Base-by-base conservation (phyloP, 1,140 invertebrate genomes). In the Hermetia illucens region DNA sequence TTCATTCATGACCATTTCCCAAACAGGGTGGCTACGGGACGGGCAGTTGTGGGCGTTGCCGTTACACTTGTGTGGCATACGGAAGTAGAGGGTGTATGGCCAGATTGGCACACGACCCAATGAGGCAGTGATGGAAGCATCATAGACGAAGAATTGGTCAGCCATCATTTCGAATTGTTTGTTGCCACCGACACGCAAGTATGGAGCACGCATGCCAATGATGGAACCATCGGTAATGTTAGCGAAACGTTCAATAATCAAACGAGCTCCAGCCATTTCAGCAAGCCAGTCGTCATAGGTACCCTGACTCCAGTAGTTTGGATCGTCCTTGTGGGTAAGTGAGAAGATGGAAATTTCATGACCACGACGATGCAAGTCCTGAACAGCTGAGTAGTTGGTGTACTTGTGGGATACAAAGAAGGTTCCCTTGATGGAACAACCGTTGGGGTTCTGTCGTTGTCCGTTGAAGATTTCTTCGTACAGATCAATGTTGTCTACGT, bases 381-480 rank as follows among this genome's bases (percentile, higher is more conserved):
- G 87, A 2, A 94, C 78, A 4, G 87, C 83, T 8, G 88, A 90
- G 54, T 96, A 96, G 62, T 96, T 94, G 34, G 86, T 89, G 62
- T 91, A 95, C 55, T 93, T 91, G 70, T 96, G 90, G 1, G 87
- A 91, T 1, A 93, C 81, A 61, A 96, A 98, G 72, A 94, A 94
- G 4, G 90, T 96, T 43, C 85, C 84, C 44, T 79, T 76, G 54
- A 94, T 87, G 50, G 89, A 82, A 56, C 92, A 97, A 17, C 91
- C 86, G 58, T 96, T 95, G 13, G 89, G 86, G 55, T 93, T 93
- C 48, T 76, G 74, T 12, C 84, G 70, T 47, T 79, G 73, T 3
- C 83, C 84, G 52, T 83, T 88, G 68, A 91, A 91, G 44, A 91
- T 72, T 45, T 89, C 84, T 31, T 90, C 82, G 63, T 92, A 93